These are phyloP conservation scores for Microcebus murinus DNA, from an alignment of 2,113 vertebrate genomes.

Conservation along the genomic window DNA sequence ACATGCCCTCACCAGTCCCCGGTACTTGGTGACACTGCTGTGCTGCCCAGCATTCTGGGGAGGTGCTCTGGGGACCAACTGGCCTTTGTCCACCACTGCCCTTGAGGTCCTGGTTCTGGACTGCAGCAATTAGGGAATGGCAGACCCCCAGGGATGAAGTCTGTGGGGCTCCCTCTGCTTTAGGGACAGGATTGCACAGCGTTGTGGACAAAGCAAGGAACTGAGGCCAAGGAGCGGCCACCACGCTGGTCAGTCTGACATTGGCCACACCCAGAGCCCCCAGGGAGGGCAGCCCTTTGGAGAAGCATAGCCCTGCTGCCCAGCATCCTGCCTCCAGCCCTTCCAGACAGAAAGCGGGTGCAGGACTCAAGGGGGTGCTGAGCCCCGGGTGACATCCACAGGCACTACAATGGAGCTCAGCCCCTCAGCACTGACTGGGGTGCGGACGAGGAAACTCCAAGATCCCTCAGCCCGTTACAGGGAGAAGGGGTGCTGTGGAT, in stretches of 20 bases:
- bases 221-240: neutral
- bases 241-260: neutral
- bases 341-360: neutral
- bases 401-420: neutral
- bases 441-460: neutral
- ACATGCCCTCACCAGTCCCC: too few species aligned
- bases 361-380: neutral
- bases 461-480: neutral
- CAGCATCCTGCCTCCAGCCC: neutral
- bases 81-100: neutral
- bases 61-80: neutral
- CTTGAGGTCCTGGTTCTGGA: neutral
- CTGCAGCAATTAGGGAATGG: neutral
- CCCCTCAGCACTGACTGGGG: neutral
- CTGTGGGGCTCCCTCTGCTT: neutral
- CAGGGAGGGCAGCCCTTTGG: neutral
- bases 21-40: neutral
- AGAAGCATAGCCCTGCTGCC: neutral
- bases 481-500: neutral
- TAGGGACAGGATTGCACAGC: neutral
- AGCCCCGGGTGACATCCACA: neutral
- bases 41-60: neutral
- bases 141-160: neutral
- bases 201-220: neutral
- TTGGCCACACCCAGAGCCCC: neutral